Percentiles rank a stretch among this genome's conserved stretches.
phyloP scores from a whole-genome alignment of 2,113 vertebrate species.

The Etia nguti region DNA sequence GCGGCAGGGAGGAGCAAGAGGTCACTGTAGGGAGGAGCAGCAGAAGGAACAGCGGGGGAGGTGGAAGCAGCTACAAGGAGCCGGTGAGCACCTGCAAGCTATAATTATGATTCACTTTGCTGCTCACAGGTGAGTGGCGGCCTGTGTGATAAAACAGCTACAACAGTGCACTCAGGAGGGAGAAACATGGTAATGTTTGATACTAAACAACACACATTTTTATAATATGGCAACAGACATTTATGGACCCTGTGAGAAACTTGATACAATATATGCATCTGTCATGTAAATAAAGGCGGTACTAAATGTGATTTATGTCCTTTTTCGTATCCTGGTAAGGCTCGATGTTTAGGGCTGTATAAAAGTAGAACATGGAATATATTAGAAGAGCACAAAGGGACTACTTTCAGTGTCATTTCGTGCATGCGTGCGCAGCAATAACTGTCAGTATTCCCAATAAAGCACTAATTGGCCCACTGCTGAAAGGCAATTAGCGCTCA shows the following conservation, averaged over 20 bases:
- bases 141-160: background rate
- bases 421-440: background rate
- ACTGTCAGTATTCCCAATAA: background rate
- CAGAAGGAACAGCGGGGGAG: background rate
- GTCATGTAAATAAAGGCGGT: background rate
- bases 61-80: background rate
- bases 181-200: background rate
- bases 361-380: background rate
- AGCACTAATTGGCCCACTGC: background rate
- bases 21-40: background rate
- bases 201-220: background rate
- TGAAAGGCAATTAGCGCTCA: background rate
- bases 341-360: background rate
- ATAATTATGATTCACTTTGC: slow-evolving; percentile 32
- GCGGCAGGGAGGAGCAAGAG: background rate
- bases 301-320: background rate
- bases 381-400: background rate
- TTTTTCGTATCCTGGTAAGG: background rate
- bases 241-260: background rate
- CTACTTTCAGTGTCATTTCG: background rate
- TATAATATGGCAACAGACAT: background rate
- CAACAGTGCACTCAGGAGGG: background rate
- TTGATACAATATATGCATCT: background rate
- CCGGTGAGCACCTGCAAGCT: slow-evolving; percentile 33
- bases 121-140: slow-evolving; percentile 7